Conservation (phyloP, 2,113 vertebrate genomes). For the Cynopterus brachyotis region DNA sequence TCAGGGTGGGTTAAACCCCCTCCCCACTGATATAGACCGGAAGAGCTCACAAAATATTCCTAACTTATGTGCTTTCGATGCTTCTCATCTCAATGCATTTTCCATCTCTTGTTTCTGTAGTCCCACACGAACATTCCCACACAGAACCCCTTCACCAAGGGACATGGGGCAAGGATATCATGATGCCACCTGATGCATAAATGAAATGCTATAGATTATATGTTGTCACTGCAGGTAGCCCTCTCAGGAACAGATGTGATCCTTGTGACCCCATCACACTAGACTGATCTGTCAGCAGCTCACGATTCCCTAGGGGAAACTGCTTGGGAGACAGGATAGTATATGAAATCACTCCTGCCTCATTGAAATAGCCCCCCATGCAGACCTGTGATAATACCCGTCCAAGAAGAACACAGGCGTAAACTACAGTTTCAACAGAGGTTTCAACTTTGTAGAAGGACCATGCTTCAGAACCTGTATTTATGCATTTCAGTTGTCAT, state of each 20-base stretch:
- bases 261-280: not conserved
- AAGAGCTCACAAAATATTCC: not conserved
- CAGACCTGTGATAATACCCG: not conserved
- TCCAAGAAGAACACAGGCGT: not conserved
- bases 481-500: slow-evolving; percentile 43
- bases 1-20: not conserved
- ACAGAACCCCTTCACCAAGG: not conserved
- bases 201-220: not conserved
- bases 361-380: not conserved
- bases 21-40: not conserved
- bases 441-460: not conserved
- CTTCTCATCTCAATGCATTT: not conserved
- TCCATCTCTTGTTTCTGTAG: not conserved
- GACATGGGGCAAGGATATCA: not conserved
- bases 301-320: not conserved
- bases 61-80: not conserved
- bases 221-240: not conserved
- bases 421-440: slow-evolving; percentile 4
- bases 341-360: not conserved
- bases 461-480: slow-evolving; percentile 4
- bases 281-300: not conserved
- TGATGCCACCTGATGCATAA: not conserved
- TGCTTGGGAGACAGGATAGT: not conserved
- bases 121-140: not conserved
- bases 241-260: not conserved